A percentile compares a stretch with the other conserved stretches of the same genome.
Evolutionary conservation across 2,113 vertebrate species (phyloP).

Genomic region (Mormoops blainvillei): DNA sequence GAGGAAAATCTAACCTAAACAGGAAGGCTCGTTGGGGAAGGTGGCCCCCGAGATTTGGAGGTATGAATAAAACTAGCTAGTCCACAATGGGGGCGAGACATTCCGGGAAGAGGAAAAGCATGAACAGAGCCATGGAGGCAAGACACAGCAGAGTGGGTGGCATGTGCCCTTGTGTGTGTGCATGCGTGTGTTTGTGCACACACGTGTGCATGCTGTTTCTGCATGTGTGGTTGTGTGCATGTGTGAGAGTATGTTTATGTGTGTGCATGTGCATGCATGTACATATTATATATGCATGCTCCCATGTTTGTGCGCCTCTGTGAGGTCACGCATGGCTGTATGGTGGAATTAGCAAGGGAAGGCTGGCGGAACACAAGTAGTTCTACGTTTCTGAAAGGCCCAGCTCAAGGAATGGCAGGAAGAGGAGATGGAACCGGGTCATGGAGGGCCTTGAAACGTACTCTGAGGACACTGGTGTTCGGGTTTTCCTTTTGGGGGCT

Average conservation of each 20-base stretch:
- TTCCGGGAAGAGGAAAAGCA: background rate
- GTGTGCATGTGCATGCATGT: background rate
- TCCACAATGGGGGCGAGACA: background rate
- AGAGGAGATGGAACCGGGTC: background rate
- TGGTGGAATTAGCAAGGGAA: background rate
- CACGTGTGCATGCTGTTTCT: background rate
- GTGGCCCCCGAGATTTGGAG: background rate
- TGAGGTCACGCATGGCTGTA: background rate
- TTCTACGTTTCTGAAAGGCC: background rate
- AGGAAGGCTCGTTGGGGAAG: background rate
- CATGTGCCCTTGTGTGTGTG: too few relatives aligned
- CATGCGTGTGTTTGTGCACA: background rate
- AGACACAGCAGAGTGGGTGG: background rate
- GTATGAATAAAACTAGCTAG: background rate
- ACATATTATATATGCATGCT: background rate
- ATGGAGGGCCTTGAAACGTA: rapidly evolving
- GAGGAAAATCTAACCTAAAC: background rate
- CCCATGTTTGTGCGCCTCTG: background rate
- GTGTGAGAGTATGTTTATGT: too few relatives aligned
- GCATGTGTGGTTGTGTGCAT: too few relatives aligned
- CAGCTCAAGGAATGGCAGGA: background rate
- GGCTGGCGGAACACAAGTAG: background rate
- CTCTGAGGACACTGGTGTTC: background rate
- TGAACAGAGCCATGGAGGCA: background rate
- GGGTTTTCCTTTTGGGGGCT: background rate